Base-by-base conservation (phyloP, 2,113 vertebrate species). In the Oncorhynchus tshawytscha region DNA sequence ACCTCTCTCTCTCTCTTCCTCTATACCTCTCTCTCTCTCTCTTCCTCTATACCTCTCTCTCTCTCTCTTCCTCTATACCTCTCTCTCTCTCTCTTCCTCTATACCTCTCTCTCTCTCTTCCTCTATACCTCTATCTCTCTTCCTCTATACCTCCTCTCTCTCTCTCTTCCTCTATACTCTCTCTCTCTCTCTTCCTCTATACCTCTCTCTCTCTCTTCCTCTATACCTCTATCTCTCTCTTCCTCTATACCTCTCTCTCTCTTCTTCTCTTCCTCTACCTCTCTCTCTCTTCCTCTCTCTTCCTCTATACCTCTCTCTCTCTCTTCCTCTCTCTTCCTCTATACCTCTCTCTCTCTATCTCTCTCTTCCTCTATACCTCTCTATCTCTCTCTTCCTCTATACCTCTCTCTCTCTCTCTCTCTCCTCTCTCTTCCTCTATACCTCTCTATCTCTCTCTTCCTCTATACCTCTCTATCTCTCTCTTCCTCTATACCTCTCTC, bases 21-120 rank as follows among this genome's bases (percentile, higher is more conserved):
- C 82, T 29, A 0, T 29, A 0, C 3, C 27, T 29, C 27, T 29
- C 80, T 85, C 73, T 78, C 25, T 25, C 15, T 34, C 8, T 84
- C 3, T 20, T 29, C 68, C 90, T 89, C 87, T 24, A 4, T 29
- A 4, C 1, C 9, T 24, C 82, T 1, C 25, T 84, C 1, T 78
- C 79, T 86, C 74, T 78, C 29, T 25, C 3, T 20, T 48, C 71
- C 90, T 89, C 87, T 24, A 29, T 5, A 2, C 8, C 82, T 2
- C 25, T 84, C 1, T 79, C 78, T 86, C 15, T 45, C 8, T 84
- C 1, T 1, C 25, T 25, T 82, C 5, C 2, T 24, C 82, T 2
- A 4, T 5, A 29, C 4, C 25, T 84, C 1, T 79, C 80, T 86
- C 25, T 25, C 15, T 45, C 9, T 84, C 3, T 20, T 48, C 71